These are phyloP conservation scores for Nasonia oneida DNA, from an alignment of 2,888 invertebrate genomes.

Conservation along the genomic window DNA sequence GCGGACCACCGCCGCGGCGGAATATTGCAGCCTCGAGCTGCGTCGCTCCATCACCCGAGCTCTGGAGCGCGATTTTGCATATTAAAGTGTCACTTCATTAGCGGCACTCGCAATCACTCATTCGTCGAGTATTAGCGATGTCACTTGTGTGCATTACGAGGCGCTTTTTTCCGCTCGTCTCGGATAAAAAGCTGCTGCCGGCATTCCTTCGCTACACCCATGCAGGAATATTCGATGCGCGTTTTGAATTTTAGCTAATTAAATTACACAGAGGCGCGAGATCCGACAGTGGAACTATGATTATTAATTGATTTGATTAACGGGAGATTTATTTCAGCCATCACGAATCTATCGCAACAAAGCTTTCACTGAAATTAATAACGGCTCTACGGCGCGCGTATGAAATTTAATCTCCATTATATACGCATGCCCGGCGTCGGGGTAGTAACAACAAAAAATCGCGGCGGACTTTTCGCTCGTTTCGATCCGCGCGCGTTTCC, in stretches of 20 bases:
- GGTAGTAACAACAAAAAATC: not conserved
- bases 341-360: not conserved
- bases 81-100: conserved; percentile 49
- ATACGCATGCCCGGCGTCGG: not conserved
- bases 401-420: not conserved
- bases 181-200: no score
- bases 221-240: not conserved
- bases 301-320: not conserved
- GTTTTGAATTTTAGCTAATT: conserved; percentile 3
- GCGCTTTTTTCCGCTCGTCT: not conserved
- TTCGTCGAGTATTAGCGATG: conserved; percentile 36
- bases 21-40: not conserved
- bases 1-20: conserved; percentile 43
- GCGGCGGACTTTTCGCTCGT: not conserved
- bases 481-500: not conserved
- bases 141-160: conserved; percentile 32
- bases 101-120: conserved; percentile 36
- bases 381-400: not conserved
- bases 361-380: not conserved
- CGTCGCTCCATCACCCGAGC: conserved; percentile 18
- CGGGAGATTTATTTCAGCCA: not conserved
- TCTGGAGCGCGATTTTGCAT: conserved; percentile 26
- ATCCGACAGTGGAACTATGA: not conserved
- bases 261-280: not conserved
- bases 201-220: not conserved